Base-by-base conservation (phyloP, 2,797 vertebrate genomes). In the Pteropus rufus region DNA sequence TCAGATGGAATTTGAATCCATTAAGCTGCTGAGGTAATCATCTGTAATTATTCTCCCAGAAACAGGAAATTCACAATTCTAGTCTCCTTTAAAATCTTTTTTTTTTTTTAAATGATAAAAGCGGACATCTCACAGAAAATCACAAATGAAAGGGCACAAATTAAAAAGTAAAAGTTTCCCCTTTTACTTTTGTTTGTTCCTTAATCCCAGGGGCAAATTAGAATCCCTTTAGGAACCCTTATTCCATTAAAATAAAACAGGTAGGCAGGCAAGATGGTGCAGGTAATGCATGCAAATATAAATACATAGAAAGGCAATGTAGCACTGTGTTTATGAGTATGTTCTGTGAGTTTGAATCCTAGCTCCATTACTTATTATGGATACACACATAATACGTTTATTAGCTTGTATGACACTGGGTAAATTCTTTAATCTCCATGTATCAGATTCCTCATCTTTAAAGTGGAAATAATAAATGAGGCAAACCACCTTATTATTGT, bases 31-130 rank as follows among this genome's bases (percentile, higher is more conserved):
- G 12, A 89, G 39, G 62, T 54, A 65, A 77, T 65, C 26, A 54
- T 76, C 23, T 88, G 29, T 91, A 70, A 76, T 82, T 65, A 69
- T 62, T 88, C 58, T 67, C 52, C 60, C 82, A 87, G 56, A 96
- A 88, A 97, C 24, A 82, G 34, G 49, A 92, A 94, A 92, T 26
- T 76, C 31, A 73, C n/a, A 83, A 72, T 36, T 91, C 34, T 41
- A 46, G 34, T 62, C 70, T 83, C 62, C 54, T 73, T 34, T 77
- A 94, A 91, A 60, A 26, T 31, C 15, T 23, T 29, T 60, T 54
- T 62, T 65, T 54, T 65, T 58, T 52, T 6, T 29, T 24, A 24
- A 52, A 23, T 34, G 15, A 19, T 65, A 39, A 56, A 79, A 93
- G 49, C 41, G 26, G 10, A 64, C 18, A 73, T 49, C 11, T 81